These are phyloP conservation scores for Melangyna quadrimaculata DNA, from an alignment of 2,888 invertebrate genomes.

Conservation along the genomic window DNA sequence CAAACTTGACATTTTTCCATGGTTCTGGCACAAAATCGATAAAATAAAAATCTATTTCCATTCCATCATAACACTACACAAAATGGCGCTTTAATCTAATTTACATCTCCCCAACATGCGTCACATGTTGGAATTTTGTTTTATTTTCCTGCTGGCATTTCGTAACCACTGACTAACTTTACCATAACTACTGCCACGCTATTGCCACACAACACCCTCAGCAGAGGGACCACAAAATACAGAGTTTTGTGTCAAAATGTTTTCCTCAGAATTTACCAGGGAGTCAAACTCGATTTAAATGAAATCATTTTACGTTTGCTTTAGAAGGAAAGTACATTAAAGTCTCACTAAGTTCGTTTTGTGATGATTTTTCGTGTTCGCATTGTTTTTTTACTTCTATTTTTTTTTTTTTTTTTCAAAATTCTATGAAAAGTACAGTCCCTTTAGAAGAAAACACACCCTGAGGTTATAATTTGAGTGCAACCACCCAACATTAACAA, in stretches of 20 bases:
- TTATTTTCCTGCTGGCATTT: background rate
- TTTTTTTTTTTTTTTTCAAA: background rate
- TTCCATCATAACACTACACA: conserved; percentile 50
- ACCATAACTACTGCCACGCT: background rate
- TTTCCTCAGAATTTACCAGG: background rate
- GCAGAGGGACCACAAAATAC: background rate
- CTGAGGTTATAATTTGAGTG: conserved; percentile 1
- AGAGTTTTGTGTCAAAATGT: conserved; percentile 15
- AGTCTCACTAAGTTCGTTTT: background rate
- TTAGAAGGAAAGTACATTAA: background rate
- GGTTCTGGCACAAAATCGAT: conserved; percentile 46
- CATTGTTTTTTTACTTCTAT: background rate
- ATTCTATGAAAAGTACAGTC: conserved; percentile 21
- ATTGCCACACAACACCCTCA: background rate
- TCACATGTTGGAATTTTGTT: conserved; percentile 41
- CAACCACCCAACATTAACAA: conserved; percentile 18
- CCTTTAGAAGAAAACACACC: conserved; percentile 1
- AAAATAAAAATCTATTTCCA: conserved; percentile 24
- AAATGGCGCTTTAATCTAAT: conserved; percentile 70
- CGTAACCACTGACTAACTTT: conserved; percentile 3
- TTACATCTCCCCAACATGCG: conserved; percentile 62
- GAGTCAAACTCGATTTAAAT: conserved; percentile 19
- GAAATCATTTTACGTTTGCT: conserved; percentile 8
- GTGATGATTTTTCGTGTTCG: background rate
- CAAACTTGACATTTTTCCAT: conserved; percentile 41